Base-by-base conservation (phyloP, 1,140 invertebrate species). In the Drosophila setifemur region DNA sequence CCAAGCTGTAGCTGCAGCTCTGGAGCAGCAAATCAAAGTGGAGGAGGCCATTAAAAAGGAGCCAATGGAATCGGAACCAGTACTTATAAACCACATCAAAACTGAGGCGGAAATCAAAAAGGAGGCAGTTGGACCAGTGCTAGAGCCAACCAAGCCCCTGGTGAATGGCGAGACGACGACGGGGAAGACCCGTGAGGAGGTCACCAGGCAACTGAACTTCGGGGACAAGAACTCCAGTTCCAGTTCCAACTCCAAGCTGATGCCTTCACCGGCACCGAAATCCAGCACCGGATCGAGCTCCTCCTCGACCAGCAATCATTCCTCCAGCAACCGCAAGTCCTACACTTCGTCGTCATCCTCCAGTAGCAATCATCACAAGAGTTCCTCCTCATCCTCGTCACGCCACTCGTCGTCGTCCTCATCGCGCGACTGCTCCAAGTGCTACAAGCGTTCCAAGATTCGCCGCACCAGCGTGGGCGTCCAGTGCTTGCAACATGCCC, bases 381-480 rank as follows among this genome's bases (percentile, higher is more conserved):
- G 57, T 18, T 73, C 72, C n/a, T 75, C 81, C 1, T 73, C 85
- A 4, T 86, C 83, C 0, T 71, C 78, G 4, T 75, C 75, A 11
- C 71, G 81, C 2, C 81, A 86, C 16, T 73, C 73, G 4, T 76
- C 83, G 1, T 78, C 79, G n/a, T 79, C 75, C 1, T 75, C 74
- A 2, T 91, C 85, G 6, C 91, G 92, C 25, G 91, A 92, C 43
- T 93, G 93, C 61, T 92, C 92, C 8, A 91, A 91, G n/a, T 94
- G 93, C 66, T 92, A 93, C 45, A 93, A 92, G 70, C 90, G 93
- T 26, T 92, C 92, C 7, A 93, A 93, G 82, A 92, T 93, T 26
- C 93, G 93, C 63, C 91, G 92, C 11, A 91, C 91, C 4, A 94
- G 91, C 75, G 92, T 94, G 37, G 94, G 94, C 14, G 92, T 94